Conservation (phyloP, 2,888 invertebrate species). For the Pseudococcus jackbeardsleyi region DNA sequence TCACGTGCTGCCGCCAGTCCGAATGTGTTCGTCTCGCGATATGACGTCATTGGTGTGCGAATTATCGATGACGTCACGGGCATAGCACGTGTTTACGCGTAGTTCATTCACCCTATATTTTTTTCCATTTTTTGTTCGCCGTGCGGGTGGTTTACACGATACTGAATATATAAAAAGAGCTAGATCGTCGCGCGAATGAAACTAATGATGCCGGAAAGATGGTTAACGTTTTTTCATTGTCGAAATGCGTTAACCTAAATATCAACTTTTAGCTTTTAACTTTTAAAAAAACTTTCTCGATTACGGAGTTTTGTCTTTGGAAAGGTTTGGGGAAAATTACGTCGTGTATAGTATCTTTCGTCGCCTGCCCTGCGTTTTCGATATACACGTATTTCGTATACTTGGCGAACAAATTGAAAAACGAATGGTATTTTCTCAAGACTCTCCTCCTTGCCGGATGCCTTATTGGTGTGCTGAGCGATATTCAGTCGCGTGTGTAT, state of each 20-base stretch:
- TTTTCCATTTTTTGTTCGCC: neutral
- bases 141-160: neutral
- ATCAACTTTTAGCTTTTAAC: conserved; percentile 50
- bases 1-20: conserved; percentile 29
- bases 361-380: neutral
- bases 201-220: conserved; percentile 30
- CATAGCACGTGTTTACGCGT: conserved; percentile 41
- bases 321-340: conserved; percentile 25
- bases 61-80: conserved; percentile 46
- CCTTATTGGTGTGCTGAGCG: neutral
- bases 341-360: neutral
- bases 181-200: conserved; percentile 2
- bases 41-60: conserved; percentile 23
- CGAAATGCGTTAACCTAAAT: conserved; percentile 51
- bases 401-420: conserved; percentile 15
- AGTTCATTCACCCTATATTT: conserved; percentile 41
- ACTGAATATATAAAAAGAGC: conserved; percentile 3
- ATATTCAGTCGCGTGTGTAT: conserved; percentile 14
- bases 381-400: neutral
- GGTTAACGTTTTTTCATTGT: conserved; percentile 42
- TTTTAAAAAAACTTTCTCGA: conserved; percentile 49
- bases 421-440: conserved; percentile 18
- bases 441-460: neutral
- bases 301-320: conserved; percentile 29
- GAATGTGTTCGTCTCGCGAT: neutral